These are phyloP conservation scores for Drosophila nannoptera DNA, from an alignment of 1,140 invertebrate species.

Conservation along the genomic window DNA sequence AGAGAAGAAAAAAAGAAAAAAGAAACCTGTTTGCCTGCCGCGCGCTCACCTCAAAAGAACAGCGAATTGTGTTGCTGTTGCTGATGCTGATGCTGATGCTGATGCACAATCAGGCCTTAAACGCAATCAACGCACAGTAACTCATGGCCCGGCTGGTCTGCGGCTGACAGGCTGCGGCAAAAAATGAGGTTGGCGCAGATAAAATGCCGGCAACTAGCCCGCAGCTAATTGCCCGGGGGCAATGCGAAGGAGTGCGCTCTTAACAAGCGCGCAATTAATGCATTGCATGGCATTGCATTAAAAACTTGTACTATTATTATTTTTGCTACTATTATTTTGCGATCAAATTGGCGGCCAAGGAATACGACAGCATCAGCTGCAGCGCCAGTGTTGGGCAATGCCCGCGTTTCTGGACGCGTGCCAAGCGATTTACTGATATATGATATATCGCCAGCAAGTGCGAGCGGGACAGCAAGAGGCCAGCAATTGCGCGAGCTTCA, in stretches of 20 bases:
- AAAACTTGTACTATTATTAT: slow-evolving; percentile 24
- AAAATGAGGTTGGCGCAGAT: not conserved
- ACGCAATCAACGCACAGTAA: slow-evolving; percentile 76
- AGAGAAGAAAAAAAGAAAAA: slow-evolving; percentile 43
- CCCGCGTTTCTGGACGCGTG: not conserved
- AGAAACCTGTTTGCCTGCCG: slow-evolving; percentile 57
- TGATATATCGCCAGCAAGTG: too few species aligned
- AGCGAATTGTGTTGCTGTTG: slow-evolving; percentile 31
- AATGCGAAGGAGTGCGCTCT: not conserved
- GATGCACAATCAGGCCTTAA: slow-evolving; percentile 66
- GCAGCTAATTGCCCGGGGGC: slow-evolving; percentile 58
- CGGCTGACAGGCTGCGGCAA: slow-evolving; percentile 28
- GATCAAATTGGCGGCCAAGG: slow-evolving; percentile 51
- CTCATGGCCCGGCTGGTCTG: slow-evolving; percentile 53
- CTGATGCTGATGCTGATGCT: too few species aligned
- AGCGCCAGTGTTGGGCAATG: slow-evolving; percentile 3
- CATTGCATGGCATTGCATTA: slow-evolving; percentile 21
- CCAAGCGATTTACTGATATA: not conserved
- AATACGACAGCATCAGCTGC: not conserved
- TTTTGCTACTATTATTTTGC: slow-evolving; percentile 1
- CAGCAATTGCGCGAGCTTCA: too few species aligned
- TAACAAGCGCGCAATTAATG: slow-evolving; percentile 72
- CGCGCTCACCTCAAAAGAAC: slow-evolving; percentile 9
- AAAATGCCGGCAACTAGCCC: slow-evolving; percentile 32
- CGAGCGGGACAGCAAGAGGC: too few species aligned